These are phyloP conservation scores for Caranx ignobilis DNA, from an alignment of 2,113 vertebrate genomes.

Conservation along the genomic window DNA sequence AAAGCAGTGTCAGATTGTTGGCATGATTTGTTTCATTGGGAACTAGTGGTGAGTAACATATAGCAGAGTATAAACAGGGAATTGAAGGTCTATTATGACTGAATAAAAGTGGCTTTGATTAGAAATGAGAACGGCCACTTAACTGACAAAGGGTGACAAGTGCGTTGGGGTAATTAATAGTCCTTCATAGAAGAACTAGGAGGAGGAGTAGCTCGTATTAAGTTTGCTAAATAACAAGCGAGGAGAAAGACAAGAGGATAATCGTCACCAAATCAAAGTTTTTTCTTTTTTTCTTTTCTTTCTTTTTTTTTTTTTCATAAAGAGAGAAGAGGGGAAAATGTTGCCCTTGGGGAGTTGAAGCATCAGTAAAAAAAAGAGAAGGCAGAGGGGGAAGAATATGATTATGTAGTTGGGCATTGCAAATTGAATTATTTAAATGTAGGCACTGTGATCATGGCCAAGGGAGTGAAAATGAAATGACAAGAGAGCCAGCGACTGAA, in stretches of 20 bases:
- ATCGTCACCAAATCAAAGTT: slow-evolving; percentile 49
- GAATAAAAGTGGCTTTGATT: slow-evolving; percentile 46
- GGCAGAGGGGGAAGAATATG: slow-evolving; percentile 49
- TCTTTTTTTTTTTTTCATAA: slow-evolving; percentile 25
- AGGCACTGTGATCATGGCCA: slow-evolving; percentile 45
- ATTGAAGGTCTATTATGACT: not conserved
- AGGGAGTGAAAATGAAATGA: slow-evolving; percentile 57
- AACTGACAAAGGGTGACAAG: slow-evolving; percentile 39
- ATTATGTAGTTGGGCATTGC: slow-evolving; percentile 63
- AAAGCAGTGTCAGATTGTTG: not conserved
- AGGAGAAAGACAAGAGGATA: slow-evolving; percentile 30
- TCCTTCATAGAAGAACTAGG: slow-evolving; percentile 28
- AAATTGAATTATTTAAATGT: slow-evolving; percentile 78
- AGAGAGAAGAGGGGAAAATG: slow-evolving; percentile 41
- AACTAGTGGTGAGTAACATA: not conserved
- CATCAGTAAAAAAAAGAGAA: slow-evolving; percentile 46
- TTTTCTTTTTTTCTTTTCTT: slow-evolving; percentile 31
- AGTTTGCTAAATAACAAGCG: slow-evolving; percentile 22
- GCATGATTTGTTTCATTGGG: not conserved
- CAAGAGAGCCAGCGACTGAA: slow-evolving; percentile 35
- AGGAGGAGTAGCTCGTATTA: slow-evolving; percentile 6
- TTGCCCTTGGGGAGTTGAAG: slow-evolving; percentile 47
- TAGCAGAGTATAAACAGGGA: not conserved
- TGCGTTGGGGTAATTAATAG: slow-evolving; percentile 54
- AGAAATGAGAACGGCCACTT: slow-evolving; percentile 37